phyloP scores from a whole-genome alignment of 2,888 invertebrate species.

The Tricholauxania praeusta region DNA sequence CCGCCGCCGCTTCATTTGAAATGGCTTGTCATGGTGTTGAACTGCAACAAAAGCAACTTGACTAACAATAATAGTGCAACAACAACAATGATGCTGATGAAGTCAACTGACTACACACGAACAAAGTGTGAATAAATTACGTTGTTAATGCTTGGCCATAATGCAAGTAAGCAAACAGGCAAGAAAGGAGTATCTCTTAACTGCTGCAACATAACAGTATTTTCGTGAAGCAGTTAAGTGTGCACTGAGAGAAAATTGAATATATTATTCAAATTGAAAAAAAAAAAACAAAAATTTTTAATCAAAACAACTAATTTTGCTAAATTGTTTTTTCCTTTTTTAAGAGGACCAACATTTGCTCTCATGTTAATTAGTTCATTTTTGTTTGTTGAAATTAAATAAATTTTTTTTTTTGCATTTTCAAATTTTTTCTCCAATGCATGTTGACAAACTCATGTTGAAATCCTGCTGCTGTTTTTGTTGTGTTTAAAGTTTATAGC shows the following conservation, averaged over 20 bases:
- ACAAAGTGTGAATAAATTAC: slow-evolving; percentile 41
- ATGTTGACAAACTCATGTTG: too few species aligned
- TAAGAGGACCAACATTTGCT: too few species aligned
- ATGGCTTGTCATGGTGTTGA: not conserved
- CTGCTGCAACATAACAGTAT: not conserved
- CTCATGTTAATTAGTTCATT: too few species aligned
- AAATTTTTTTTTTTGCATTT: too few species aligned
- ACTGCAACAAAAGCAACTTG: not conserved
- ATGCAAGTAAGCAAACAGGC: slow-evolving; percentile 11
- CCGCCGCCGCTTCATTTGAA: not conserved
- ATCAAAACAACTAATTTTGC: too few species aligned
- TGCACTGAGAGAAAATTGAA: too few species aligned
- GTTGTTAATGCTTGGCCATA: slow-evolving; percentile 6
- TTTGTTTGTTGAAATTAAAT: too few species aligned
- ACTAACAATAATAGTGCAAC: slow-evolving; percentile 2
- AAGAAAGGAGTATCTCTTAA: slow-evolving; percentile 17
- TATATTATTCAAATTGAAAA: too few species aligned
- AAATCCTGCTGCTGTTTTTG: slow-evolving; percentile 17
- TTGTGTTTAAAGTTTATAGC: not conserved
- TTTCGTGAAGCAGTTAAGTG: too few species aligned
- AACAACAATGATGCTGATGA: slow-evolving; percentile 25
- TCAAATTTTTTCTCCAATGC: too few species aligned
- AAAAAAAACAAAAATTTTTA: too few species aligned
- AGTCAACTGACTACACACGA: slow-evolving; percentile 15
- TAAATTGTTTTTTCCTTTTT: too few species aligned